Base-by-base conservation (phyloP, 1,140 invertebrate species). In the Danaus melanippus region DNA sequence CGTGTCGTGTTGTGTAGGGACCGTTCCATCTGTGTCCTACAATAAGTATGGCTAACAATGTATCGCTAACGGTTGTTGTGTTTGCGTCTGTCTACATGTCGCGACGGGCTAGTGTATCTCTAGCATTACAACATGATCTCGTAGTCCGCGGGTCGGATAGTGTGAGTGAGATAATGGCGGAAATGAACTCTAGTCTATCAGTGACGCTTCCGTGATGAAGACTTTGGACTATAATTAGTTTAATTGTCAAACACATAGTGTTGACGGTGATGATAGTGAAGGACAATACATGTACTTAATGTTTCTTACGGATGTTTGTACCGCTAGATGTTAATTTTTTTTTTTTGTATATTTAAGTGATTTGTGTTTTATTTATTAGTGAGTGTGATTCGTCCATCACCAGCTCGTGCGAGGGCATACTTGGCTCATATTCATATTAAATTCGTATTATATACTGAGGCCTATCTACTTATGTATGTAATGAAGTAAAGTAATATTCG, bases 391-490 rank as follows among this genome's bases (percentile, higher is more conserved):
- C 62, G 71, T 71, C 64, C 61, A 68, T 72, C 67, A 62, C 68
- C 60, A 58, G 55, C 56, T 58, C 52, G 67, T 69, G 72, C 64
- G 72, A 65, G 60, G 66, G 68, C 69, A 68, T 74, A 77, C 73
- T 76, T 69, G 76, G 78, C 77, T 85, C 80, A 60, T 71, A 50
- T 56, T 53, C 56, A 62, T 70, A 55, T 70, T 72, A 71, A 74
- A 79, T 82, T 71, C 71, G 73, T 77, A 74, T 75, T 76, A 74
- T 76, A 77, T 81, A 76, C 69, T 79, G 73, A 80, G 71, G 75
- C 73, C 69, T 82, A 78, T 81, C 74, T 83, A 83, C 80, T 82
- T 86, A 80, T 86, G 78, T 86, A 80, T 86, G 82, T 86, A 84
- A 81, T 79, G 76, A 78, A 75, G 56, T 66, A 71, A 58, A 76